These are phyloP conservation scores for Oscheius sp. DNA, from an alignment of 2,888 invertebrate species.

Conservation along the genomic window DNA sequence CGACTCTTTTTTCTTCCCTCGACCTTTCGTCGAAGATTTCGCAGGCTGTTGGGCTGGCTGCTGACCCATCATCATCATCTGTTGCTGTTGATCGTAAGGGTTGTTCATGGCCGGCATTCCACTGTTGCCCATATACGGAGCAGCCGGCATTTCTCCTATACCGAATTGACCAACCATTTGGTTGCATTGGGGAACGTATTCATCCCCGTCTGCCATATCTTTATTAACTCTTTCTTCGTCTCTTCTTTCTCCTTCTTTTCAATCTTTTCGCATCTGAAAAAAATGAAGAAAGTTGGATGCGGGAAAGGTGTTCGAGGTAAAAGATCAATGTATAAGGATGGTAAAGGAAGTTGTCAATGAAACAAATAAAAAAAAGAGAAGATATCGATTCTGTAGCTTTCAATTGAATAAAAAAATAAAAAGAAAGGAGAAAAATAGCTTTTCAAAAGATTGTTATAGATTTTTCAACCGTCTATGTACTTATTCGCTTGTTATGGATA, in stretches of 20 bases:
- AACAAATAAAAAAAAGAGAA: too few species aligned
- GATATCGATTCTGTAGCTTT: too few species aligned
- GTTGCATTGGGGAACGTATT: conserved; percentile 66
- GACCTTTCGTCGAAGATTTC: conserved; percentile 21
- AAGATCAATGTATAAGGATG: too few species aligned
- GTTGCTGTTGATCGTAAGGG: conserved; percentile 46
- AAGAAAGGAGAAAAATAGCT: too few species aligned
- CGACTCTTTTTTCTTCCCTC: conserved; percentile 18
- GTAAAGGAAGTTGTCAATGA: too few species aligned
- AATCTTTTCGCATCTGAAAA: conserved; percentile 24
- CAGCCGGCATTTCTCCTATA: conserved; percentile 32
- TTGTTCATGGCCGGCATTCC: conserved; percentile 39
- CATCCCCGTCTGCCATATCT: conserved; percentile 53
- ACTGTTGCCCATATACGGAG: conserved; percentile 16
- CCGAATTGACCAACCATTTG: conserved; percentile 56
- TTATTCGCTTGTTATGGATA: too few species aligned
- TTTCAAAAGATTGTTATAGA: too few species aligned
- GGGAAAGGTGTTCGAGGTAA: not conserved
- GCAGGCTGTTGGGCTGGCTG: conserved; percentile 37
- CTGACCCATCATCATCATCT: conserved; percentile 48
- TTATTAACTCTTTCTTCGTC: conserved; percentile 5
- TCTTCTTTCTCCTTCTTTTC: not conserved
- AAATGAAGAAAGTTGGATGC: not conserved
- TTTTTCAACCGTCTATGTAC: too few species aligned
- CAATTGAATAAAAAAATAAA: too few species aligned